A percentile compares a stretch with the other conserved stretches of the same genome.
Conservation (phyloP, 2,113 vertebrate genomes). For the Malurus cyaneus region DNA sequence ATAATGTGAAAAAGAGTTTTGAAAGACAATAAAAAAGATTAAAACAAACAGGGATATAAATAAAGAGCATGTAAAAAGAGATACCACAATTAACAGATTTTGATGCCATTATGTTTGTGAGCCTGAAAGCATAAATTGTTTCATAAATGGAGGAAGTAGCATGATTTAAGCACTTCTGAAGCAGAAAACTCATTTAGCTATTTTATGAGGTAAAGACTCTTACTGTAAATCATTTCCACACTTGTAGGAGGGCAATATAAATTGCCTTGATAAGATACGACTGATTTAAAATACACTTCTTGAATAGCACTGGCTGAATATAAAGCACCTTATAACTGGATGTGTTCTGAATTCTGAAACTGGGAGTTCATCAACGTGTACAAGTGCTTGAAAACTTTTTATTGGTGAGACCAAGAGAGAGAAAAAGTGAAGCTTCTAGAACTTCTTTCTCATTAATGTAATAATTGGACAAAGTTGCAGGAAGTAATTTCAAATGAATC, state of each 20-base stretch:
- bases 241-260: slow-evolving; percentile 73
- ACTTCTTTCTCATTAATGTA: not conserved
- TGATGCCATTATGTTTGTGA: slow-evolving; percentile 54
- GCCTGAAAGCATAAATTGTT: slow-evolving; percentile 64
- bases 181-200: slow-evolving; percentile 76
- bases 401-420: not conserved
- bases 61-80: slow-evolving; percentile 41
- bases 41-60: slow-evolving; percentile 63
- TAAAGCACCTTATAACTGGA: slow-evolving; percentile 52
- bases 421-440: not conserved
- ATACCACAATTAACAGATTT: slow-evolving; percentile 70
- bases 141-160: slow-evolving; percentile 42
- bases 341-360: slow-evolving; percentile 49
- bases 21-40: slow-evolving; percentile 61
- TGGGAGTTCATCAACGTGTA: not conserved
- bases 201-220: slow-evolving; percentile 76
- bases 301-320: slow-evolving; percentile 66
- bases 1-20: slow-evolving; percentile 18
- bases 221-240: slow-evolving; percentile 71
- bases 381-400: not conserved
- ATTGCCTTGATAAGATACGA: slow-evolving; percentile 74
- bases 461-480: not conserved
- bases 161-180: slow-evolving; percentile 77
- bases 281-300: slow-evolving; percentile 72
- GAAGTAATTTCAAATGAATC: not conserved